phyloP scores from a whole-genome alignment of 30 jellyfish, hydroid and myxozoan species.

The Aurelia coerulea region DNA sequence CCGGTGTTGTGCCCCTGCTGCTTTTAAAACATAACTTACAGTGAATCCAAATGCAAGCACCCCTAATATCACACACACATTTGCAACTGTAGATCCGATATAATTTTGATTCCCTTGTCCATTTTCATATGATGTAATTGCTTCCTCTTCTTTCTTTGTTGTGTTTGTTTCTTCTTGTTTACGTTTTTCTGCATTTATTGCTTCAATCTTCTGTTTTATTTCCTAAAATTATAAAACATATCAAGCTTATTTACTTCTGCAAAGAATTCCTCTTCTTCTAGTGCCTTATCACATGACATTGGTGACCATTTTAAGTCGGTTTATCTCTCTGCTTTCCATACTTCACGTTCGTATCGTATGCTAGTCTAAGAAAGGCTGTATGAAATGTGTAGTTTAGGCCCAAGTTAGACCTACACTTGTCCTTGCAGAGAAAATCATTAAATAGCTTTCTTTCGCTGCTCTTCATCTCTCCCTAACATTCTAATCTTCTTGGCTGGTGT shows the following conservation, averaged over 20 bases:
- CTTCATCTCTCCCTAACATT: no score
- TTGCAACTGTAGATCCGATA: slow-evolving; percentile 93
- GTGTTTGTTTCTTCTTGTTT: slow-evolving; percentile 19
- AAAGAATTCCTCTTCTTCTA: no score
- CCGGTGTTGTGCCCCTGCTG: slow-evolving; percentile 81
- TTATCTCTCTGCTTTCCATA: no score
- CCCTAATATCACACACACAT: slow-evolving; percentile 95
- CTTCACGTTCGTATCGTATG: no score
- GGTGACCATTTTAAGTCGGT: no score
- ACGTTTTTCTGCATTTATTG: slow-evolving; percentile 51
- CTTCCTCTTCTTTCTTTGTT: background rate
- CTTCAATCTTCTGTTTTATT: slow-evolving; percentile 54
- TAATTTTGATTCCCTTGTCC: slow-evolving; percentile 48
- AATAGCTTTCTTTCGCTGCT: no score
- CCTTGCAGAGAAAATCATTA: no score
- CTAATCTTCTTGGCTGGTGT: no score
- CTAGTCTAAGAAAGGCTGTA: no score
- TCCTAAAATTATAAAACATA: slow-evolving; percentile 51
- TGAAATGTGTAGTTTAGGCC: no score
- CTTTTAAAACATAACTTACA: slow-evolving; percentile 91
- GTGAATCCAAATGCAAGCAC: slow-evolving; percentile 95
- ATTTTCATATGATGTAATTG: slow-evolving; percentile 13
- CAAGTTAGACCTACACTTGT: no score
- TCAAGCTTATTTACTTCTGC: background rate
- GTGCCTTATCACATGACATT: no score